phyloP scores from a whole-genome alignment of 2,113 vertebrate genomes.

The Sisor rabdophorus region DNA sequence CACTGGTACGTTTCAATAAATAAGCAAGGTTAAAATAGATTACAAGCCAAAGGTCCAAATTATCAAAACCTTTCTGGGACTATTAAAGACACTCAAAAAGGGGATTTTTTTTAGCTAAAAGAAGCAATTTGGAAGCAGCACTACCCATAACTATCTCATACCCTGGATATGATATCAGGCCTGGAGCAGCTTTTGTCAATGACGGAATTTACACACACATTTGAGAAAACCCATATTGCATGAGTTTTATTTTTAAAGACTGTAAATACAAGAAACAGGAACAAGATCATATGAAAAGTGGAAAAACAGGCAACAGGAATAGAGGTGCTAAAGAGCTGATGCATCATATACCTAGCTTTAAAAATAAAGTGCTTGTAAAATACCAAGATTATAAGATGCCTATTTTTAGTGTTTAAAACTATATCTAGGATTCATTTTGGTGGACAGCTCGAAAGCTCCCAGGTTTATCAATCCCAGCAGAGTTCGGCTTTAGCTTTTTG shows the following conservation, averaged over 20 bases:
- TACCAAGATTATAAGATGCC: slow-evolving; percentile 5
- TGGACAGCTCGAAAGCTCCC: neutral
- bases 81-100: slow-evolving; percentile 32
- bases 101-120: slow-evolving; percentile 26
- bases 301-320: slow-evolving; percentile 2
- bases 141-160: neutral
- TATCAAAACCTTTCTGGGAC: slow-evolving; percentile 40
- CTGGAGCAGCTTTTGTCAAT: slow-evolving; percentile 26
- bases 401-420: slow-evolving; percentile 1
- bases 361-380: slow-evolving; percentile 31
- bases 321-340: slow-evolving; percentile 18
- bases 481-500: slow-evolving; percentile 1
- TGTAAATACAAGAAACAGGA: slow-evolving; percentile 14
- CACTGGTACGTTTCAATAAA: neutral
- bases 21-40: neutral
- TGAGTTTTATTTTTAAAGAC: slow-evolving; percentile 35
- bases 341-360: neutral
- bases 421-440: slow-evolving; percentile 6
- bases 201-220: slow-evolving; percentile 12
- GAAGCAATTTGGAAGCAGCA: slow-evolving; percentile 22
- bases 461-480: slow-evolving; percentile 8
- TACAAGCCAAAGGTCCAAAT: neutral
- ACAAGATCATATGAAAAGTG: neutral
- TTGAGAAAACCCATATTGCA: slow-evolving; percentile 13
- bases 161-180: slow-evolving; percentile 27